These are phyloP conservation scores for Rhinophrynus dorsalis DNA, from an alignment of 2,797 vertebrate species.

Conservation along the genomic window DNA sequence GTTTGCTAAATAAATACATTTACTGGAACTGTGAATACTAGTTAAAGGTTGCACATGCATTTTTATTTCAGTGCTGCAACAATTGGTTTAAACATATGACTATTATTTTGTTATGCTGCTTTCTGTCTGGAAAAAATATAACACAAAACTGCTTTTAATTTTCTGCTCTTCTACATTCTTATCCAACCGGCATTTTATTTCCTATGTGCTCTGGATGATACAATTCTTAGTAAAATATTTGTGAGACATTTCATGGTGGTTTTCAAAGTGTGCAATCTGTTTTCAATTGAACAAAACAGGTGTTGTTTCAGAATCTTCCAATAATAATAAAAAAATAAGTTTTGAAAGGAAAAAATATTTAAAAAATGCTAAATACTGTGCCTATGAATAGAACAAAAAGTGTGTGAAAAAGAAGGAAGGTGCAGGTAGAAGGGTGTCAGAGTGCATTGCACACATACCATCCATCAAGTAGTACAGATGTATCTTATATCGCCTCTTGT, in stretches of 20 bases:
- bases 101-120: too few species aligned
- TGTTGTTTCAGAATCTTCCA: constrained; percentile 40
- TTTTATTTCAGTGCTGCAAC: too few species aligned
- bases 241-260: too few species aligned
- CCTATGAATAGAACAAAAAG: constrained; percentile 24
- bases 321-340: constrained; percentile 21
- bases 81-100: too few species aligned
- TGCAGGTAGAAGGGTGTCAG: constrained; percentile 22
- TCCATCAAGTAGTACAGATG: constrained; percentile 16
- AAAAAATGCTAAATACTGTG: constrained; percentile 1
- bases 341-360: constrained; percentile 6
- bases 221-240: constrained; percentile 33
- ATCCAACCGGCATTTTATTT: constrained; percentile 7
- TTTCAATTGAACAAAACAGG: constrained; percentile 46
- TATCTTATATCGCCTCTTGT: constrained; percentile 17
- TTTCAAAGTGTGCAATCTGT: constrained; percentile 42
- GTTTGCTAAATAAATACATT: too few species aligned
- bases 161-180: too few species aligned
- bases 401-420: constrained; percentile 28
- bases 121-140: too few species aligned
- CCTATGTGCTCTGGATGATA: constrained; percentile 31
- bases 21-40: too few species aligned
- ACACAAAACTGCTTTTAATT: too few species aligned
- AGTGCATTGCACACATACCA: constrained; percentile 31
- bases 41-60: too few species aligned